A percentile compares a stretch with the other conserved stretches of the same genome.
phyloP scores from a whole-genome alignment of 2,888 invertebrate genomes.

The Steinernema scapterisci region DNA sequence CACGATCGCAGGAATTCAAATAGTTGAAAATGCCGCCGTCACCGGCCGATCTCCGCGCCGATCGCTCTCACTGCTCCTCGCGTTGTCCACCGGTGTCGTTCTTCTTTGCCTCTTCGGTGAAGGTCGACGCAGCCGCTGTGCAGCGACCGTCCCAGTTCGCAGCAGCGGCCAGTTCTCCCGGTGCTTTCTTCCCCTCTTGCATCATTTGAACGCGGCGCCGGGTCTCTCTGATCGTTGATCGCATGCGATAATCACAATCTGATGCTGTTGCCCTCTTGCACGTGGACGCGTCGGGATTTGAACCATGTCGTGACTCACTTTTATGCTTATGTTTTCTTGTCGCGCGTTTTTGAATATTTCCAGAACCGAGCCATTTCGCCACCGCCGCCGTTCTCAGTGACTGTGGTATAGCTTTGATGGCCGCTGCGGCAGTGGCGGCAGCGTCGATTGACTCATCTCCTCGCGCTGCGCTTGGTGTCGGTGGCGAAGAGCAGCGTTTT shows the following conservation, averaged over 20 bases:
- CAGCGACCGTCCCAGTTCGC: no score
- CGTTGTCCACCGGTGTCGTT: neutral
- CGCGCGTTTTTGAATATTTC: neutral
- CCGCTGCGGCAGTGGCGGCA: neutral
- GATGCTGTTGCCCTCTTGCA: neutral
- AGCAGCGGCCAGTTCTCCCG: no score
- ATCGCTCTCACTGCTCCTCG: neutral
- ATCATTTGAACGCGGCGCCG: neutral
- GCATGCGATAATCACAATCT: neutral
- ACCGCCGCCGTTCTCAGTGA: neutral
- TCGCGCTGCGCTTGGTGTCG: slow-evolving; percentile 13
- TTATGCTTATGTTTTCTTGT: neutral
- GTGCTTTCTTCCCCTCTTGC: neutral
- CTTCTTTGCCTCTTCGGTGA: neutral
- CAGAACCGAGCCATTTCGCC: no score
- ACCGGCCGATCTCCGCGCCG: neutral
- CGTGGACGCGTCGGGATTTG: no score
- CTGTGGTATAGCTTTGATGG: slow-evolving; percentile 23
- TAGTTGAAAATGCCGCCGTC: neutral
- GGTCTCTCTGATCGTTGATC: neutral
- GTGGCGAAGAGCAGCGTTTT: neutral
- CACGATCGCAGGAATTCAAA: neutral
- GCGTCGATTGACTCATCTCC: slow-evolving; percentile 23
- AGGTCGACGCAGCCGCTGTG: no score
- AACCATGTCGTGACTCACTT: neutral